Base-by-base conservation (phyloP, 2,888 invertebrate genomes). In the Epirrhoe tristata region DNA sequence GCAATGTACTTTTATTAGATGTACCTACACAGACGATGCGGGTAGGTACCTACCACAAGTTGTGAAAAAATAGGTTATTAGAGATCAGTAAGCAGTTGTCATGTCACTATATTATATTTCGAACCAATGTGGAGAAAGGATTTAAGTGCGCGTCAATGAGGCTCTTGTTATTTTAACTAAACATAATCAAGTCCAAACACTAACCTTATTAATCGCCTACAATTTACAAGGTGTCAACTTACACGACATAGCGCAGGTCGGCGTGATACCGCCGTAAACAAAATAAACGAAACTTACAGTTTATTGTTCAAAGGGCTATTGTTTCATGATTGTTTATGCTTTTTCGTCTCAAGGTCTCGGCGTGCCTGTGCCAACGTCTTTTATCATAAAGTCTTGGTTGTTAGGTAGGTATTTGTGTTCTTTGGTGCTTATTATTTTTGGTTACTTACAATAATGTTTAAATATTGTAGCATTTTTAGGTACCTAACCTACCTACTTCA, bases 271-370 rank as follows among this genome's bases (percentile, higher is more conserved):
- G 46, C 48, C 53, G 31, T 43, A 61, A 61, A 60, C 39, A 52
- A 46, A 43, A 46, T 24, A 56, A 59, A 60, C 55, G 32, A 57
- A 24, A 32, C 34, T 60, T 48, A 60, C 17, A 48, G 54, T 52
- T 60, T 65, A 65, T 55, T 51, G 52, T 51, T 67, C 51, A 57
- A 57, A 57, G 66, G 17, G 3, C 32, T 46, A 16, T 61, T 66
- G 59, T 55, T 65, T 57, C 10, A 43, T 16, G 43, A 39, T 58
- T 57, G 63, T 63, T 63, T 63, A 63, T 63, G 63, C 14, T 16
- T 43, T 51, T 57, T 39, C 43, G 63, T 63, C 63, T 63, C 63
- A 63, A 63, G 63, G 63, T 63, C 57, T 61, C 7, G 34, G 39
- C 39, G 1, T 24, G 24, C 24, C 24, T 24, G 12, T 10, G 39